Evolutionary conservation across 1,140 invertebrate species (phyloP), one percentile per base, ranked within the genome.

Genomic region (Drosophila kanapiae): DNA sequence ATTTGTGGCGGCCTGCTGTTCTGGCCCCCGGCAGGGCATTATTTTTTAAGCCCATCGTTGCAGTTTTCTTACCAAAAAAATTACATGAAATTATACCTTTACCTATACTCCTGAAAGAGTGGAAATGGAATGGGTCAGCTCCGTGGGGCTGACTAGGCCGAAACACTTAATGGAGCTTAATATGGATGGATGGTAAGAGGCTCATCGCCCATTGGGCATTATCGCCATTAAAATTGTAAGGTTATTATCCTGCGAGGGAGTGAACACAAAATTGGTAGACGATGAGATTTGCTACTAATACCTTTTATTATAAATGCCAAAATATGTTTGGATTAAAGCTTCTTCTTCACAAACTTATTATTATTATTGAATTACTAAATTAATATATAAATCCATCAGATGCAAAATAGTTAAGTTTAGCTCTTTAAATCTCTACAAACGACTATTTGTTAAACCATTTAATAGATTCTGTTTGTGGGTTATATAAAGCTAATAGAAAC

Each of bases 1-100:
- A 72, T 69, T 86, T 86, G 78, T 38, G 65, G 82, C 54, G 54
- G 62, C 16, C 40, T n/a, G 67, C 8, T 42, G 54, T 77, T 43
- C 57, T 40, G 68, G 43, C 31, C 29, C 27, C 40, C 53, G 42
- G 16, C 29, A 16, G 16, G 63, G 42, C 18, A 49, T 71, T 72
- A 43, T 58, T 40, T 38, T 60, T 63, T 56, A 57, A 48, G 43
- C 27, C 57, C 48, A 42, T 38, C 61, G 63, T 14, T 81, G 82
- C 82, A 85, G 69, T 67, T 81, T 43, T 47, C 38, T 51, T 33
- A 51, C 48, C 27, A 75, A 68, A 65, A 67, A 74, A 33, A 42
- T 31, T 1, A 7, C 31, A 6, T 18, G 18, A 18, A 6, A 62
- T 29, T 29, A 60, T 64, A 8, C 47, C 38, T 64, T 51, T 45